These are phyloP conservation scores for Oceanodroma leucorhoa DNA, from an alignment of 2,797 vertebrate species.

Conservation along the genomic window DNA sequence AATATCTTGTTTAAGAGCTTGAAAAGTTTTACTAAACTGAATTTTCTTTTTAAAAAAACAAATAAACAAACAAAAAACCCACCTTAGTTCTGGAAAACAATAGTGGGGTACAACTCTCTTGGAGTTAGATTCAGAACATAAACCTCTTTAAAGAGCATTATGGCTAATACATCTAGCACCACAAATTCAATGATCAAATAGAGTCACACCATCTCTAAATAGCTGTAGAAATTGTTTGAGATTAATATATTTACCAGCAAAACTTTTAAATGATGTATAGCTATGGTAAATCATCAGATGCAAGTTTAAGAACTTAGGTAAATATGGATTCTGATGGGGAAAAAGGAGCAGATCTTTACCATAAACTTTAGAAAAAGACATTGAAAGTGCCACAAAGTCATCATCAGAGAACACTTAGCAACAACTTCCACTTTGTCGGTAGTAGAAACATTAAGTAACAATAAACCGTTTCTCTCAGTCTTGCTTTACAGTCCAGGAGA, in stretches of 20 bases:
- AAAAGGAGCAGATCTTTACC: background rate
- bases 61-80: rapidly evolving
- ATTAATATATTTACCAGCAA: background rate
- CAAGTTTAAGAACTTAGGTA: background rate
- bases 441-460: background rate
- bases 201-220: background rate
- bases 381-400: background rate
- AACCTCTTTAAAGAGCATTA: background rate
- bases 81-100: background rate
- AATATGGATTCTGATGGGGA: background rate
- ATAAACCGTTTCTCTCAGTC: background rate
- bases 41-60: background rate
- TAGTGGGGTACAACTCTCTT: rapidly evolving
- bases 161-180: background rate
- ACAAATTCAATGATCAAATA: background rate
- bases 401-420: background rate
- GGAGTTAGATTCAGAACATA: background rate
- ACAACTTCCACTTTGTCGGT: background rate
- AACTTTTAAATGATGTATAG: background rate
- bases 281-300: background rate
- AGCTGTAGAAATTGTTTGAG: background rate
- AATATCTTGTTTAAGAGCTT: background rate
- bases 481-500: background rate
- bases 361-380: background rate
- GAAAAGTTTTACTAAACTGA: rapidly evolving